These are phyloP conservation scores for Drosophila birchii DNA, from an alignment of 2,888 invertebrate species.

Conservation along the genomic window DNA sequence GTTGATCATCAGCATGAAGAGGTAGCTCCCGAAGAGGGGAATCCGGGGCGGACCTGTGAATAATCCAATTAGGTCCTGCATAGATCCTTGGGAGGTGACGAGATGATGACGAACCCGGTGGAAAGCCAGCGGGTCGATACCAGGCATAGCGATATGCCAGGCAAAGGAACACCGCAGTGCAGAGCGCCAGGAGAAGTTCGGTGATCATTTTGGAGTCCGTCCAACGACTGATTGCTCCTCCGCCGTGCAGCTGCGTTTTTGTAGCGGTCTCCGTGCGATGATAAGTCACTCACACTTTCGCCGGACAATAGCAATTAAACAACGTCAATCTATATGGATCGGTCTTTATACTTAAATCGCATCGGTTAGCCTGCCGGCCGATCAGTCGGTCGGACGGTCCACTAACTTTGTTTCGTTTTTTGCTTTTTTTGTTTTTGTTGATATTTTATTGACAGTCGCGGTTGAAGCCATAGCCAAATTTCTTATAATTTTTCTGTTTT, in stretches of 20 bases:
- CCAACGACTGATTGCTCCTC: conserved; percentile 42
- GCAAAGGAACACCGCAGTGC: conserved; percentile 83
- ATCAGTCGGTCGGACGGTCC: conserved; percentile 1
- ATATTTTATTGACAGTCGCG: conserved; percentile 13
- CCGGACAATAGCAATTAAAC: conserved; percentile 34
- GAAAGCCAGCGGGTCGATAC: conserved; percentile 86
- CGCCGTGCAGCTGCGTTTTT: conserved; percentile 31
- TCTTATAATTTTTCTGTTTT: background rate
- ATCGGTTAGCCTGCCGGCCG: conserved; percentile 10
- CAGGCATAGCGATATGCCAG: conserved; percentile 83
- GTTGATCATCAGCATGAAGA: conserved; percentile 86
- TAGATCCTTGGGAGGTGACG: background rate
- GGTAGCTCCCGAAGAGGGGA: conserved; percentile 88
- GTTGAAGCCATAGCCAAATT: background rate
- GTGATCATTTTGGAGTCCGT: conserved; percentile 75
- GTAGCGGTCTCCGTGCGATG: conserved; percentile 27
- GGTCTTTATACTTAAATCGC: conserved; percentile 14
- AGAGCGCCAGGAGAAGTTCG: conserved; percentile 79
- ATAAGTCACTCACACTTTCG: conserved; percentile 31
- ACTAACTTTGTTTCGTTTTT: conserved; percentile 13
- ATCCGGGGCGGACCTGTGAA: conserved; percentile 87
- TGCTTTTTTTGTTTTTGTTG: background rate
- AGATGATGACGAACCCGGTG: conserved; percentile 86
- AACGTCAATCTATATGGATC: conserved; percentile 35
- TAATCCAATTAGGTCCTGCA: conserved; percentile 8